A percentile compares a stretch with the other conserved stretches of the same genome.
Evolutionary conservation across 2,797 vertebrate species (phyloP).

Genomic region (Lagodon rhomboides): DNA sequence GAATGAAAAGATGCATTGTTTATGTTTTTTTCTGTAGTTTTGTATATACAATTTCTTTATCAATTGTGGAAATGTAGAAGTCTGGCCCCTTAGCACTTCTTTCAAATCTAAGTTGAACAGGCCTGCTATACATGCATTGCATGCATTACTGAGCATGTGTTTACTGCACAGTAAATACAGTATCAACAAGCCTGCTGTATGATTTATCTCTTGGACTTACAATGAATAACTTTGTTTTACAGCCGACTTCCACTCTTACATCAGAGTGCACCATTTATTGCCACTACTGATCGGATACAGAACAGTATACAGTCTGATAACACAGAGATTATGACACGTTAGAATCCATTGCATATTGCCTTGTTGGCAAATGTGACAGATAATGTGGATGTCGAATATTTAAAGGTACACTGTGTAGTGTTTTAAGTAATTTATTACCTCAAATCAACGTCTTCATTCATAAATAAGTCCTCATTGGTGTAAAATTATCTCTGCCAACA

Average conservation of each 20-base stretch:
- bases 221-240: conserved; percentile 10
- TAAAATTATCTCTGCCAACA: too few relatives aligned
- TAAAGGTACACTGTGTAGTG: too few relatives aligned
- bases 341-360: conserved; percentile 1
- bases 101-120: too few relatives aligned
- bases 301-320: conserved; percentile 17
- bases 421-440: too few relatives aligned
- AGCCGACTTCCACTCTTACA: background rate
- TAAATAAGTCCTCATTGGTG: too few relatives aligned
- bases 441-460: too few relatives aligned
- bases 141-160: background rate
- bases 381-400: background rate
- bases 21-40: too few relatives aligned
- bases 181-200: background rate
- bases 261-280: conserved; percentile 20
- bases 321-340: conserved; percentile 10
- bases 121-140: too few relatives aligned
- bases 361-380: background rate
- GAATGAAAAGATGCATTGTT: too few relatives aligned
- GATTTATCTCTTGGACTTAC: conserved; percentile 8
- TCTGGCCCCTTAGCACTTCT: too few relatives aligned
- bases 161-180: conserved; percentile 2
- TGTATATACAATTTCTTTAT: too few relatives aligned
- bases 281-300: conserved; percentile 27
- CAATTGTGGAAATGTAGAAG: too few relatives aligned